A percentile compares a stretch with the other conserved stretches of the same genome.
Conservation (phyloP, 1,140 invertebrate genomes). For the Drosophila guanche region DNA sequence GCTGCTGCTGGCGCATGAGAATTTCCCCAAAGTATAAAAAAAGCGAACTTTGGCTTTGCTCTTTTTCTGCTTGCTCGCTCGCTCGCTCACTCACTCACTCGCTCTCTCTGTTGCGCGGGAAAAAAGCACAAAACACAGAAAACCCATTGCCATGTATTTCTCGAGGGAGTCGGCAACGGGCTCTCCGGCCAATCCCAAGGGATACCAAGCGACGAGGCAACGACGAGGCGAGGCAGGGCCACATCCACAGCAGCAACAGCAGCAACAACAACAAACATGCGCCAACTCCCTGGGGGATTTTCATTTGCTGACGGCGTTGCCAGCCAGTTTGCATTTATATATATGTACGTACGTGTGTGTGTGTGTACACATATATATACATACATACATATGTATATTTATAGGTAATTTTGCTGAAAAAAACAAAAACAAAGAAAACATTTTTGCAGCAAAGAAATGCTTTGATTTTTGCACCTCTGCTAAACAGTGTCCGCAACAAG, state of each 20-base stretch:
- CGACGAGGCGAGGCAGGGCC: slow-evolving; percentile 26
- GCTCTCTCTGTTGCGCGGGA: slow-evolving; percentile 40
- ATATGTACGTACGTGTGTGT: slow-evolving; percentile 8
- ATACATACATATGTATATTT: slow-evolving; percentile 7
- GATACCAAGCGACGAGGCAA: slow-evolving; percentile 55
- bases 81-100: slow-evolving; percentile 21
- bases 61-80: slow-evolving; percentile 49
- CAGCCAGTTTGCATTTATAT: slow-evolving; percentile 50
- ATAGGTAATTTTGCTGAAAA: slow-evolving; percentile 45
- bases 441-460: slow-evolving; percentile 4
- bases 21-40: slow-evolving; percentile 80
- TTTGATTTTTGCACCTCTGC: slow-evolving; percentile 22
- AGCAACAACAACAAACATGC: slow-evolving; percentile 69
- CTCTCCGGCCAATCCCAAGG: slow-evolving; percentile 79
- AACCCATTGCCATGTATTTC: slow-evolving; percentile 84
- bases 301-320: slow-evolving; percentile 74
- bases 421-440: slow-evolving; percentile 10
- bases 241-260: slow-evolving; percentile 19
- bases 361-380: neutral
- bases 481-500: slow-evolving; percentile 4
- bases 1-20: slow-evolving; percentile 69
- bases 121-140: slow-evolving; percentile 83
- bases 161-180: slow-evolving; percentile 76
- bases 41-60: slow-evolving; percentile 77
- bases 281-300: slow-evolving; percentile 74